Evolutionary conservation across 2,113 vertebrate genomes (phyloP).

Genomic region (Callospermophilus lateralis): DNA sequence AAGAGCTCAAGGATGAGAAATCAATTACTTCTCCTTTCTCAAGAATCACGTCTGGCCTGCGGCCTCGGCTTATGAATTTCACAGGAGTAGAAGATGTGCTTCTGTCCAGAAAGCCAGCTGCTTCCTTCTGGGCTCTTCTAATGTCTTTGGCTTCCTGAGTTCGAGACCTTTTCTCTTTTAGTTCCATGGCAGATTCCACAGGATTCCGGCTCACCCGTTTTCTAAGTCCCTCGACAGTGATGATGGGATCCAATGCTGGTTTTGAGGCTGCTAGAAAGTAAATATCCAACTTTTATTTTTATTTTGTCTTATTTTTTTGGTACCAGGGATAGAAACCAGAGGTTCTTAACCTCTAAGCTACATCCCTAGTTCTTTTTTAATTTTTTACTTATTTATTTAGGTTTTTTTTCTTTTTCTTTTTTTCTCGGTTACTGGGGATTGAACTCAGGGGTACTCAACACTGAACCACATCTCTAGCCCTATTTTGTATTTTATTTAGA

Average conservation of each 20-base stretch:
- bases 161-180: constrained; percentile 97
- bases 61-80: constrained; percentile 89
- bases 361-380: too few relatives aligned
- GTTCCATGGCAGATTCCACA: constrained; percentile 96
- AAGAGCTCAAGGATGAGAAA: constrained; percentile 97
- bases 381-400: too few relatives aligned
- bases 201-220: constrained; percentile 94
- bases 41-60: constrained; percentile 90
- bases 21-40: constrained; percentile 98
- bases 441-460: too few relatives aligned
- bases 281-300: neutral
- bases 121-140: constrained; percentile 96
- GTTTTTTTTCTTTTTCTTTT: too few relatives aligned
- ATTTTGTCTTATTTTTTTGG: too few relatives aligned
- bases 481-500: too few relatives aligned
- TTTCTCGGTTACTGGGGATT: too few relatives aligned
- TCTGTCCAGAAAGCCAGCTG: constrained; percentile 91
- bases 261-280: constrained; percentile 87
- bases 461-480: too few relatives aligned
- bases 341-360: too few relatives aligned
- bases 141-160: constrained; percentile 99
- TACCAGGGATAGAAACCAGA: too few relatives aligned
- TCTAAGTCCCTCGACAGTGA: constrained; percentile 95
- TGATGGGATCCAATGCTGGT: constrained; percentile 93
- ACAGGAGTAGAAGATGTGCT: constrained; percentile 94